Percentiles rank a stretch among this genome's conserved stretches.
These are phyloP conservation scores for Ostrea edulis DNA, from an alignment of 1,140 invertebrate genomes.

Conservation along the genomic window DNA sequence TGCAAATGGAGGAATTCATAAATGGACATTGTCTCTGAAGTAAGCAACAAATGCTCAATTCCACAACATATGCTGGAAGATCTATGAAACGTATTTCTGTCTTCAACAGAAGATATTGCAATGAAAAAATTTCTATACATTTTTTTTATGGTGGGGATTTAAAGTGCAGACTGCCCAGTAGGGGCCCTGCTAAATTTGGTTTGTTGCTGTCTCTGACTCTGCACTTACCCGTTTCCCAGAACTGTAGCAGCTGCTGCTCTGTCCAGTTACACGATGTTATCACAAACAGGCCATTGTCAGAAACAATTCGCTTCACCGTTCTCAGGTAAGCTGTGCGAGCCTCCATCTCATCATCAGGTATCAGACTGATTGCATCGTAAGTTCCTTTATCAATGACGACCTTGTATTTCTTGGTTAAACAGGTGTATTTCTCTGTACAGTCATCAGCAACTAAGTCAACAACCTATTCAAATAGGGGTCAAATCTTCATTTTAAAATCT, in stretches of 20 bases:
- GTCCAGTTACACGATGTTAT: conserved; percentile 98
- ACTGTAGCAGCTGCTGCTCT: conserved; percentile 87
- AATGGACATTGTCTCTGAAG: no score
- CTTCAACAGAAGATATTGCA: no score
- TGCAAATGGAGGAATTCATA: no score
- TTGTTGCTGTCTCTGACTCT: neutral
- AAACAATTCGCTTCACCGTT: conserved; percentile 84
- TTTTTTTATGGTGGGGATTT: no score
- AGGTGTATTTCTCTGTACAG: conserved; percentile 54
- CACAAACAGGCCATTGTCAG: conserved; percentile 86
- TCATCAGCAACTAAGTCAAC: conserved; percentile 55
- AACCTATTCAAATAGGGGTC: neutral
- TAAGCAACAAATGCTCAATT: no score
- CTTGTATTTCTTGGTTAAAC: conserved; percentile 66
- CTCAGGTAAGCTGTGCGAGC: conserved; percentile 86
- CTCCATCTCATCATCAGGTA: conserved; percentile 84
- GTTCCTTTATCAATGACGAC: conserved; percentile 92
- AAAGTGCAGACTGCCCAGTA: no score
- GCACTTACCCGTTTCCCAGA: conserved; percentile 83
- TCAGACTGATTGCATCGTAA: conserved; percentile 93
- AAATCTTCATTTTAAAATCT: no score
- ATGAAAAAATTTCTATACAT: no score
- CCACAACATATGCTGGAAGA: no score
- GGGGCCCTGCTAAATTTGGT: no score
- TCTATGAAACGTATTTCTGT: no score